Percentiles rank a stretch among this genome's conserved stretches.
Evolutionary conservation across 2,888 invertebrate species (phyloP).

Genomic region (Synergus umbraculus): DNA sequence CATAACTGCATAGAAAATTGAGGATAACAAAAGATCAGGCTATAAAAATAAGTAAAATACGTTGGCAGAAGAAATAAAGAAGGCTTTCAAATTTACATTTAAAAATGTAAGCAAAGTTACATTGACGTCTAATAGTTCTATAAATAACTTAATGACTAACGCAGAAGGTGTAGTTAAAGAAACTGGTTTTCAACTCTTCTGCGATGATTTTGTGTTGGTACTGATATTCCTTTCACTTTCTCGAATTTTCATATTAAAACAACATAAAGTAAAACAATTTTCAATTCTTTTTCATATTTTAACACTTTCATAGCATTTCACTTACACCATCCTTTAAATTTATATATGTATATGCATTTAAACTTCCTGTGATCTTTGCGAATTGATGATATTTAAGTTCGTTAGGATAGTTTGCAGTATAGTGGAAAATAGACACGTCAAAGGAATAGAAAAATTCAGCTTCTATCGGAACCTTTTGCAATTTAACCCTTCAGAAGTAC

Average conservation of each 20-base stretch:
- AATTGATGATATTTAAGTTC: constrained; percentile 6
- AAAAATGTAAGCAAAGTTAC: background rate
- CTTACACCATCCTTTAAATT: constrained; percentile 5
- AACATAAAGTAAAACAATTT: background rate
- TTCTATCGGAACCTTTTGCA: background rate
- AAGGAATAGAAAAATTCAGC: constrained; percentile 11
- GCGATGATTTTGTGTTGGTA: too few relatives aligned
- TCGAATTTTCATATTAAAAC: background rate
- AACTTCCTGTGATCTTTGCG: background rate
- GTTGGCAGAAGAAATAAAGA: too few relatives aligned
- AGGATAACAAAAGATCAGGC: background rate
- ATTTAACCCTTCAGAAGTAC: background rate
- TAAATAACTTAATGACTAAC: background rate
- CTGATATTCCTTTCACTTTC: background rate
- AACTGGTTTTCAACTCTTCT: background rate
- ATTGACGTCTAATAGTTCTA: background rate
- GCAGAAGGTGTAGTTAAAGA: background rate
- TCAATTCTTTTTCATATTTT: background rate
- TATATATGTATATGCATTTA: background rate
- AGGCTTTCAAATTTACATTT: background rate
- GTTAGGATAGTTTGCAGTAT: background rate
- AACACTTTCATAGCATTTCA: background rate
- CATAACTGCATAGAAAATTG: background rate
- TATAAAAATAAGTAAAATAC: background rate
- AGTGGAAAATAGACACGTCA: background rate